Percentiles rank a stretch among this genome's conserved stretches.
These are phyloP conservation scores for Eulemur rufifrons DNA, from an alignment of 2,113 vertebrate species.

Conservation along the genomic window DNA sequence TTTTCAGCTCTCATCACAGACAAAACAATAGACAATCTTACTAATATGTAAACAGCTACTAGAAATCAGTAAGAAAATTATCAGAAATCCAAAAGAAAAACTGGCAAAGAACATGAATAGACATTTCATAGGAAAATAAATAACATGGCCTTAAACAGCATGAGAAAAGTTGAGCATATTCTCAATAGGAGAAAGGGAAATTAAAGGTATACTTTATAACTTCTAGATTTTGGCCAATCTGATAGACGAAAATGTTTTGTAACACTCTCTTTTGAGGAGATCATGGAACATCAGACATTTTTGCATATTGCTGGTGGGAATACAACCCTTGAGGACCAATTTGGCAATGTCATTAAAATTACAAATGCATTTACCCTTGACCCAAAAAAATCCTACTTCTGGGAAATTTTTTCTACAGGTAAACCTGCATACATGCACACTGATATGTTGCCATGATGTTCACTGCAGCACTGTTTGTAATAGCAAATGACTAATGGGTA, in stretches of 20 bases:
- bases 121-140: background rate
- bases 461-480: background rate
- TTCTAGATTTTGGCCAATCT: background rate
- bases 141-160: background rate
- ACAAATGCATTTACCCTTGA: background rate
- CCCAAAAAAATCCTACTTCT: background rate
- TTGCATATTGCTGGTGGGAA: background rate
- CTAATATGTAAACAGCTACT: background rate
- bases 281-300: background rate
- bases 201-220: background rate
- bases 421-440: background rate
- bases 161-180: background rate
- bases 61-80: constrained; percentile 26
- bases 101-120: background rate
- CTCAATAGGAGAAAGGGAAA: background rate
- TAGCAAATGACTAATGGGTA: background rate
- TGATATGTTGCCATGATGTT: background rate
- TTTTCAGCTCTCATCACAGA: background rate
- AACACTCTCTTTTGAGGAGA: background rate
- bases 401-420: background rate
- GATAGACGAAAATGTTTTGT: background rate
- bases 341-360: constrained; percentile 15
- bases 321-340: background rate
- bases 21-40: background rate
- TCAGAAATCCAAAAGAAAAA: background rate